These are phyloP conservation scores for Oreochromis tanganicae DNA, from an alignment of 2,113 vertebrate species.

Conservation along the genomic window DNA sequence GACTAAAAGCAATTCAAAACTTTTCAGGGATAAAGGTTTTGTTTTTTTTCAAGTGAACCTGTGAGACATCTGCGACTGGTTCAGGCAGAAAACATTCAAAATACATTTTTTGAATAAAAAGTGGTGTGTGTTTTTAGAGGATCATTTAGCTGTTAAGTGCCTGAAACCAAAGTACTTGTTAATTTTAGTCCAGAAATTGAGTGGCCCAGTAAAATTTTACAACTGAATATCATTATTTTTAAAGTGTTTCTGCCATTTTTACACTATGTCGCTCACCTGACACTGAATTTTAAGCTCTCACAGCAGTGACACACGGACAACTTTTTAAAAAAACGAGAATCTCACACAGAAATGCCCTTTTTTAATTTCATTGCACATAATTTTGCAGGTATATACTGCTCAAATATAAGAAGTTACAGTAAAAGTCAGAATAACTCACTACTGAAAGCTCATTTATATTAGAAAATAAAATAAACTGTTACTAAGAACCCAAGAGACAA, in stretches of 20 bases:
- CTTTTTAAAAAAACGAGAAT: background rate
- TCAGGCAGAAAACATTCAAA: background rate
- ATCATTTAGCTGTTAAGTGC: background rate
- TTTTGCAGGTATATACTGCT: background rate
- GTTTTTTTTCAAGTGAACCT: background rate
- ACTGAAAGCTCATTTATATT: background rate
- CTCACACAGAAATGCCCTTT: background rate
- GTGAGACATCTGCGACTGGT: background rate
- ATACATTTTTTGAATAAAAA: background rate
- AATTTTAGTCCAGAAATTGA: background rate
- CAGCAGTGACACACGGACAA: background rate
- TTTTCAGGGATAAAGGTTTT: background rate
- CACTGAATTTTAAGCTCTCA: background rate
- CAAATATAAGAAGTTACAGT: background rate
- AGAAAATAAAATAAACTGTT: background rate
- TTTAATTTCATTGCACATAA: background rate
- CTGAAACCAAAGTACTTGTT: background rate
- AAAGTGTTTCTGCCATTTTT: background rate
- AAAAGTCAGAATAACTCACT: background rate
- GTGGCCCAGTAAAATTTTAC: background rate
- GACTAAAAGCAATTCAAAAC: slow-evolving; percentile 9
- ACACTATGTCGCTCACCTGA: background rate
- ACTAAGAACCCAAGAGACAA: background rate
- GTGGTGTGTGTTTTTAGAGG: background rate
- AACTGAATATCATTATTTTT: background rate